phyloP scores from a whole-genome alignment of 2,113 vertebrate genomes.

The Leptodactylus fuscus region DNA sequence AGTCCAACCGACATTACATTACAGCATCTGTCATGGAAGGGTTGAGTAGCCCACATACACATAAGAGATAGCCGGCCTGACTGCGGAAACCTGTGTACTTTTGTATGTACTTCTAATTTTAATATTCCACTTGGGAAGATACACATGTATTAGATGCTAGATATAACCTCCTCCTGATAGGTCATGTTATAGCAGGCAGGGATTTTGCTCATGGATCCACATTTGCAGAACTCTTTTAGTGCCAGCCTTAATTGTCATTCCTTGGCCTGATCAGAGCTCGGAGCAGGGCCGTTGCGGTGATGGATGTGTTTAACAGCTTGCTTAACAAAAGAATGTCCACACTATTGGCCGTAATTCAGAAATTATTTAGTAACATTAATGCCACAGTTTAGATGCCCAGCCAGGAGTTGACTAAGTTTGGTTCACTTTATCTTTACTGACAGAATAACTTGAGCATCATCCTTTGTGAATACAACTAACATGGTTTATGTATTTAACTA shows the following conservation, averaged over 20 bases:
- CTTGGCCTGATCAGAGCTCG: neutral
- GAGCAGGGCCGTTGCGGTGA: neutral
- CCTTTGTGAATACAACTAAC: neutral
- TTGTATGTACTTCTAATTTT: too few relatives aligned
- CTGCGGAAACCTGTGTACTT: too few relatives aligned
- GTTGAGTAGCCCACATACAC: too few relatives aligned
- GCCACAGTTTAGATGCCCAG: neutral
- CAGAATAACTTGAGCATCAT: neutral
- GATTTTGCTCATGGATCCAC: neutral
- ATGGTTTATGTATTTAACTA: neutral
- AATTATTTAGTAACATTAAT: neutral
- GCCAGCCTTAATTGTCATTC: slow-evolving; percentile 3
- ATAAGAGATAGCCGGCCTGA: too few relatives aligned
- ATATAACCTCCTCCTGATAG: neutral
- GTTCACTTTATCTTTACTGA: slow-evolving; percentile 25
- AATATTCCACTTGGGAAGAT: too few relatives aligned
- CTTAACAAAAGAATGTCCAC: slow-evolving; percentile 18
- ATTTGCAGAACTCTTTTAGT: neutral
- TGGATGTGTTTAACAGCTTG: slow-evolving; percentile 18
- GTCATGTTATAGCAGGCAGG: neutral
- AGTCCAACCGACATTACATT: too few relatives aligned
- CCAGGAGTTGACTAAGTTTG: slow-evolving; percentile 6
- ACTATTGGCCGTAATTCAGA: slow-evolving; percentile 24
- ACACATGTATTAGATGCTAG: neutral
- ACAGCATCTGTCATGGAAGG: too few relatives aligned